These are phyloP conservation scores for Carterocephalus palaemon DNA, from an alignment of 2,888 invertebrate genomes.

Conservation along the genomic window DNA sequence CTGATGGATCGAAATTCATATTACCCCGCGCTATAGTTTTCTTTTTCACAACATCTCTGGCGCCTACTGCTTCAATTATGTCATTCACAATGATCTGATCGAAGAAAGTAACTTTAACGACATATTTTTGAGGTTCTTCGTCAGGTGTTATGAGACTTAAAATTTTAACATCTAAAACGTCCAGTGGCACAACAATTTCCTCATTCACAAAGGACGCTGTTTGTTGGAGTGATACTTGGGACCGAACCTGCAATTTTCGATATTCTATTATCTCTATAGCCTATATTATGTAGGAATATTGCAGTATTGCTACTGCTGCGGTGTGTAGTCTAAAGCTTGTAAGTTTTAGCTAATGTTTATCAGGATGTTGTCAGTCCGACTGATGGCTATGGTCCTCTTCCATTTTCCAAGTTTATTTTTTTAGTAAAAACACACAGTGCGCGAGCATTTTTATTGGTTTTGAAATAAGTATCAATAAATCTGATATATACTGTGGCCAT, in stretches of 20 bases:
- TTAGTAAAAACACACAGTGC: too few relatives aligned
- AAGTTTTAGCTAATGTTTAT: too few relatives aligned
- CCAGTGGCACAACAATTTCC: conserved; percentile 38
- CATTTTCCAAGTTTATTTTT: too few relatives aligned
- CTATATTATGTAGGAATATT: too few relatives aligned
- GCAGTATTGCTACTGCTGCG: too few relatives aligned
- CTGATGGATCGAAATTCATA: conserved; percentile 60
- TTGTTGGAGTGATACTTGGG: conserved; percentile 36
- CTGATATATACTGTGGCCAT: too few relatives aligned
- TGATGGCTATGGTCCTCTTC: too few relatives aligned
- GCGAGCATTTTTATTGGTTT: too few relatives aligned
- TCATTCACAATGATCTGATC: conserved; percentile 50
- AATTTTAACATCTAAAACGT: conserved; percentile 46
- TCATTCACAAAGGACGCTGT: conserved; percentile 35
- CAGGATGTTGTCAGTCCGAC: too few relatives aligned
- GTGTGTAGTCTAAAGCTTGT: too few relatives aligned
- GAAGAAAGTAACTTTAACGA: conserved; percentile 49
- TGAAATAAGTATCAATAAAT: too few relatives aligned
- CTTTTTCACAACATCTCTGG: conserved; percentile 34
- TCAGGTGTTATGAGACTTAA: conserved; percentile 45
- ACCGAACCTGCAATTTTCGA: conserved; percentile 35
- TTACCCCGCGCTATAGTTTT: conserved; percentile 41
- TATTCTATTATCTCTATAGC: too few relatives aligned
- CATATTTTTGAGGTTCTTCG: conserved; percentile 39
- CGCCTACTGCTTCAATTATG: conserved; percentile 42